Evolutionary conservation across 2,888 invertebrate species (phyloP).

Genomic region (Ophion ventricosus): DNA sequence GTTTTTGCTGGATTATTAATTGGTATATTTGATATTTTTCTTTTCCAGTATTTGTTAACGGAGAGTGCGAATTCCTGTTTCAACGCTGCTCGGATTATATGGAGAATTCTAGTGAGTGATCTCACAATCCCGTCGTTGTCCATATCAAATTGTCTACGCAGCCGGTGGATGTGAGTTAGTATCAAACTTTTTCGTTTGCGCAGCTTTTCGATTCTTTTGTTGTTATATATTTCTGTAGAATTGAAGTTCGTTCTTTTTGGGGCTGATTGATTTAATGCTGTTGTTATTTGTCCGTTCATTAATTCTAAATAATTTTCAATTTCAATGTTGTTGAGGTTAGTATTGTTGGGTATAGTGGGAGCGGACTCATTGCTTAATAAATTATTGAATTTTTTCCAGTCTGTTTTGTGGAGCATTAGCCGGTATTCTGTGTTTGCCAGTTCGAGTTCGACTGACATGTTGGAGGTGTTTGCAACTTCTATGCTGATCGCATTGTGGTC

Average conservation of each 20-base stretch:
- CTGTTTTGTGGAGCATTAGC: constrained; percentile 38
- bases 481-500: constrained; percentile 42
- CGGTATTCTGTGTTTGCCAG: not conserved
- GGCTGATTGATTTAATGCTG: constrained; percentile 4
- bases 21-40: constrained; percentile 38
- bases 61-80: constrained; percentile 40
- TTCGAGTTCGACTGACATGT: too few species aligned
- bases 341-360: constrained; percentile 6
- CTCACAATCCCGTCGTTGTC: not conserved
- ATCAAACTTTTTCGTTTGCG: constrained; percentile 48
- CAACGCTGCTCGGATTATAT: not conserved
- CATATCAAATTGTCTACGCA: constrained; percentile 21
- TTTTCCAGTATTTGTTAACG: constrained; percentile 44
- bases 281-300: constrained; percentile 11
- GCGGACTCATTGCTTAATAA: not conserved
- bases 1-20: constrained; percentile 23
- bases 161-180: constrained; percentile 28
- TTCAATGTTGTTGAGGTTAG: constrained; percentile 5
- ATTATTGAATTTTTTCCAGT: constrained; percentile 54
- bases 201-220: constrained; percentile 16
- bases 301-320: constrained; percentile 8
- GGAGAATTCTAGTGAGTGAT: not conserved
- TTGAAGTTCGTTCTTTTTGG: constrained; percentile 26
- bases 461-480: too few species aligned
- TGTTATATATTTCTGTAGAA: constrained; percentile 29